Evolutionary conservation across 2,113 vertebrate genomes (phyloP).

Genomic region (Triplophysa tibetana): DNA sequence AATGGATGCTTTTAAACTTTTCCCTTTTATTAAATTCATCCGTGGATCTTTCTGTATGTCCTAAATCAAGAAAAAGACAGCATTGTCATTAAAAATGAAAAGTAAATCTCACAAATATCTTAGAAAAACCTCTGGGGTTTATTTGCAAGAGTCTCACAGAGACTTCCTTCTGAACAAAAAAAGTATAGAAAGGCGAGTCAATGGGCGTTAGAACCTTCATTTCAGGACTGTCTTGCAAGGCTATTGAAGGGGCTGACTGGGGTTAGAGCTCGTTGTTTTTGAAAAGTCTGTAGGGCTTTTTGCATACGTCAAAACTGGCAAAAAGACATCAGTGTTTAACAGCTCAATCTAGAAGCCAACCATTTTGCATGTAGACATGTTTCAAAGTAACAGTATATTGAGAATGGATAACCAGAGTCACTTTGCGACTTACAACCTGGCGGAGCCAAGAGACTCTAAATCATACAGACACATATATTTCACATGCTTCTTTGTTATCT

Average conservation of each 20-base stretch:
- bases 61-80: too few relatives aligned
- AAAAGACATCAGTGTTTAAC: too few relatives aligned
- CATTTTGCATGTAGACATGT: not conserved
- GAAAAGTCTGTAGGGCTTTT: not conserved
- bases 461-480: slow-evolving; percentile 28
- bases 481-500: slow-evolving; percentile 25
- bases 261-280: not conserved
- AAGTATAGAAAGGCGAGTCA: not conserved
- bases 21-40: too few relatives aligned
- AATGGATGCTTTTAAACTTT: too few relatives aligned
- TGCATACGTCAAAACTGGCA: too few relatives aligned
- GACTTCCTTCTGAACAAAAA: not conserved
- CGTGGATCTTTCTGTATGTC: too few relatives aligned
- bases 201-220: not conserved
- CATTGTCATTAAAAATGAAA: not conserved
- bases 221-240: not conserved
- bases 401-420: slow-evolving; percentile 3
- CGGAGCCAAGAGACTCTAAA: slow-evolving; percentile 28
- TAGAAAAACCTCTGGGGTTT: not conserved
- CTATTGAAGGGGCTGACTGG: not conserved
- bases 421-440: slow-evolving; percentile 17
- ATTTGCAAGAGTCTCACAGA: not conserved
- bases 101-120: not conserved
- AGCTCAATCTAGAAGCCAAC: too few relatives aligned
- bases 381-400: not conserved